Conservation (phyloP, 2,888 invertebrate genomes). For the Lucinisca nassula region DNA sequence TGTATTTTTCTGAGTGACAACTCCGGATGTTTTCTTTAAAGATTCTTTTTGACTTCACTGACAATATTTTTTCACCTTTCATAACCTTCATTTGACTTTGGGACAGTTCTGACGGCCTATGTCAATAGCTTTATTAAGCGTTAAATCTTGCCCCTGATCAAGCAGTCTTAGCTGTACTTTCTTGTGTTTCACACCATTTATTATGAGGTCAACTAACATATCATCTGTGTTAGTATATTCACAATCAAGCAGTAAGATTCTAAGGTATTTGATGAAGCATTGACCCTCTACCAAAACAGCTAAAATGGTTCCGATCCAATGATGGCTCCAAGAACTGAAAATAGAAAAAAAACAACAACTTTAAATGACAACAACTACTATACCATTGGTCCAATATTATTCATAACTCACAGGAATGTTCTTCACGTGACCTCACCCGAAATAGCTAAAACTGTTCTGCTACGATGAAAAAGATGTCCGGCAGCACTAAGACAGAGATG, state of each 20-base stretch:
- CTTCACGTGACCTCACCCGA: too few relatives aligned
- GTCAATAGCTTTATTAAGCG: slow-evolving; percentile 43
- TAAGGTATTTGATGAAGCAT: slow-evolving; percentile 61
- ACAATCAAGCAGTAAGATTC: slow-evolving; percentile 60
- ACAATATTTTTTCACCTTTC: slow-evolving; percentile 42
- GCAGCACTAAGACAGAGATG: too few relatives aligned
- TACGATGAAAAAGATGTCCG: too few relatives aligned
- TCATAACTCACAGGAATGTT: too few relatives aligned
- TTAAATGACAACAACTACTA: too few relatives aligned
- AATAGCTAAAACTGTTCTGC: too few relatives aligned
- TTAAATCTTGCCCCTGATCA: slow-evolving; percentile 49
- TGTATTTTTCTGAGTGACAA: background rate
- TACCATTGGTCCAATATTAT: too few relatives aligned
- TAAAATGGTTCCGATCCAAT: too few relatives aligned
- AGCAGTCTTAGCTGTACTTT: slow-evolving; percentile 50
- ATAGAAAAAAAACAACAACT: too few relatives aligned
- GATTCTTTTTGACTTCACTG: background rate
- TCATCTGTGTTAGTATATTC: slow-evolving; percentile 58
- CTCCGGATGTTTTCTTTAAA: background rate
- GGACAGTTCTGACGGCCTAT: slow-evolving; percentile 56
- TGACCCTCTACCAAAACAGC: too few relatives aligned
- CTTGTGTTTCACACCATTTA: slow-evolving; percentile 36
- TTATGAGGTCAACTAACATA: slow-evolving; percentile 47
- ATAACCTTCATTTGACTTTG: slow-evolving; percentile 56
- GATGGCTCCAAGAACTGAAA: too few relatives aligned